These are phyloP conservation scores for Oryzias javanicus DNA, from an alignment of 2,113 vertebrate species.

Conservation along the genomic window DNA sequence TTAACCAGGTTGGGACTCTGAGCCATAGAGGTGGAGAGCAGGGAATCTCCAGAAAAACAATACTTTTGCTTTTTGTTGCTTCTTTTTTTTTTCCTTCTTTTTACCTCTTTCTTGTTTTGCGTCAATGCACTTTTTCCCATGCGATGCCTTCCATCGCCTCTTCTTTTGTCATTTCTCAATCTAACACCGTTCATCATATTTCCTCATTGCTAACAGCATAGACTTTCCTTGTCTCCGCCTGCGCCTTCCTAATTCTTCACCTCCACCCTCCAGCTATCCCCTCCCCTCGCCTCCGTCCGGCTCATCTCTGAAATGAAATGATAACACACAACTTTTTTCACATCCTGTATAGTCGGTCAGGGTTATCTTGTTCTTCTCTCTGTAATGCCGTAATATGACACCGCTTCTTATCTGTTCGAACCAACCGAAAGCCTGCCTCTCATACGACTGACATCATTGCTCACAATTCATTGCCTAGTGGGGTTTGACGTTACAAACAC, in stretches of 20 bases:
- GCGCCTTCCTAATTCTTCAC: not conserved
- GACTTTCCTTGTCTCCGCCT: not conserved
- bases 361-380: slow-evolving; percentile 67
- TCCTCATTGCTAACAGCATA: not conserved
- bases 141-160: not conserved
- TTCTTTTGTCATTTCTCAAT: not conserved
- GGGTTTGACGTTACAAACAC: slow-evolving; percentile 39
- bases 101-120: not conserved
- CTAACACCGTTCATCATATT: not conserved
- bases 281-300: not conserved
- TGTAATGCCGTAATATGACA: slow-evolving; percentile 69
- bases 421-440: slow-evolving; percentile 30
- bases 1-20: not conserved
- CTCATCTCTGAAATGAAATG: slow-evolving; percentile 32
- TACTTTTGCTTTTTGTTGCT: not conserved
- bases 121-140: not conserved
- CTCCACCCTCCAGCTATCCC: not conserved
- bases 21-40: not conserved
- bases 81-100: not conserved
- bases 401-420: slow-evolving; percentile 58
- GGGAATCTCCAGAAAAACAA: not conserved
- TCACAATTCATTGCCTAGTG: slow-evolving; percentile 33
- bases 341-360: slow-evolving; percentile 44
- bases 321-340: slow-evolving; percentile 49
- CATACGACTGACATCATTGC: slow-evolving; percentile 37